Evolutionary conservation across 2,797 vertebrate genomes (phyloP).

Genomic region (Fratercula arctica): DNA sequence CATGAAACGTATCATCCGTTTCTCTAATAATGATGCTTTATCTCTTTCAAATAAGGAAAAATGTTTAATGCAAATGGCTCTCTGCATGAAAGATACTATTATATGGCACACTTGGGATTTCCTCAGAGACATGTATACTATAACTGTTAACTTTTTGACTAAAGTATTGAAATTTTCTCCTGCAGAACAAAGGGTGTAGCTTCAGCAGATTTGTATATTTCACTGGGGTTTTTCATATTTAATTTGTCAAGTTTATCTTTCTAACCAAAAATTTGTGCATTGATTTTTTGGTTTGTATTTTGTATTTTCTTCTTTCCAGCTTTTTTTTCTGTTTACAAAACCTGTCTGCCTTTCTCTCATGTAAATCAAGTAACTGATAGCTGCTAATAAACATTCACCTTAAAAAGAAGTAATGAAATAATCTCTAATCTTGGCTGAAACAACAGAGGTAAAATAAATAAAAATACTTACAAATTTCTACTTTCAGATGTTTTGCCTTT

Average conservation of each 20-base stretch:
- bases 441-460: background rate
- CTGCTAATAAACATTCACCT: background rate
- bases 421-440: background rate
- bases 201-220: background rate
- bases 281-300: background rate
- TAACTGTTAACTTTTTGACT: background rate
- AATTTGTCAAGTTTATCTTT: background rate
- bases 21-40: slow-evolving; percentile 22
- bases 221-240: background rate
- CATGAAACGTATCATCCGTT: slow-evolving; percentile 10
- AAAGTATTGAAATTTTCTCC: background rate
- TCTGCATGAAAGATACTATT: slow-evolving; percentile 1
- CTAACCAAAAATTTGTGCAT: background rate
- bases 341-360: background rate
- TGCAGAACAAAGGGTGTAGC: background rate
- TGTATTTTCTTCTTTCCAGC: background rate
- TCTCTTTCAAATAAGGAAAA: slow-evolving; percentile 25
- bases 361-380: background rate
- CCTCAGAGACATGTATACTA: background rate
- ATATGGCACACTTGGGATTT: background rate
- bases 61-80: slow-evolving; percentile 31
- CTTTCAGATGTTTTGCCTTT: background rate
- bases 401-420: background rate
- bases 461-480: background rate
- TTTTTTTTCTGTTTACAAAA: background rate